phyloP scores from a whole-genome alignment of 2,888 invertebrate genomes.

The Iselma pallidipennis region DNA sequence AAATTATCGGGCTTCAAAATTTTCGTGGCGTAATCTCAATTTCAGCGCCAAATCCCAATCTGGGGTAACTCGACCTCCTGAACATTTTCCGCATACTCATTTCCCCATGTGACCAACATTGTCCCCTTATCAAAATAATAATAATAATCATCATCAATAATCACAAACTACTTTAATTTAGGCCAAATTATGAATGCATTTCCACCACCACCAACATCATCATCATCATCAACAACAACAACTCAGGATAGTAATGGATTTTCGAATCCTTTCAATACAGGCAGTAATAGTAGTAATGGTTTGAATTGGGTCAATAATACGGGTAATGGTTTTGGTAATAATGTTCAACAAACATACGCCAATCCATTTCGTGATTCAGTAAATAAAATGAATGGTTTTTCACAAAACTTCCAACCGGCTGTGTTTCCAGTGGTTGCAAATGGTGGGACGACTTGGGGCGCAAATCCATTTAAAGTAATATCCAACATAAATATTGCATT shows the following conservation, averaged over 20 bases:
- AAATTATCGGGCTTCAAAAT: no score
- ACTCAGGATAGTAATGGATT: constrained; percentile 33
- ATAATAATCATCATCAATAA: no score
- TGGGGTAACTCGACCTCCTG: no score
- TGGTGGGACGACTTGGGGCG: constrained; percentile 39
- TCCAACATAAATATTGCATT: not conserved
- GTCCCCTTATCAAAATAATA: no score
- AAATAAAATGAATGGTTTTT: constrained; percentile 41
- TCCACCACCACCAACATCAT: no score
- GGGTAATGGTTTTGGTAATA: constrained; percentile 28
- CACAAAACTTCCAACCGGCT: constrained; percentile 42
- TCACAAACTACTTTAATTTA: no score
- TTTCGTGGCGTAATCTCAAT: no score
- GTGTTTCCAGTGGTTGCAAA: constrained; percentile 34
- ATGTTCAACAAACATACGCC: constrained; percentile 25
- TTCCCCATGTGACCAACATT: no score
- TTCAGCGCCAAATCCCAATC: no score
- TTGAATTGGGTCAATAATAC: constrained; percentile 21
- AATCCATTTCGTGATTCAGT: constrained; percentile 48
- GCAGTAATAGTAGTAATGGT: constrained; percentile 23
- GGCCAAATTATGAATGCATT: constrained; percentile 52
- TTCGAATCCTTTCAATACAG: constrained; percentile 40
- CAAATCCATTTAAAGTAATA: constrained; percentile 53
- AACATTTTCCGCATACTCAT: no score
- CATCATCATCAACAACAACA: constrained; percentile 37